These are phyloP conservation scores for Sminthurides aquaticus DNA, from an alignment of 2,888 invertebrate genomes.

Conservation along the genomic window DNA sequence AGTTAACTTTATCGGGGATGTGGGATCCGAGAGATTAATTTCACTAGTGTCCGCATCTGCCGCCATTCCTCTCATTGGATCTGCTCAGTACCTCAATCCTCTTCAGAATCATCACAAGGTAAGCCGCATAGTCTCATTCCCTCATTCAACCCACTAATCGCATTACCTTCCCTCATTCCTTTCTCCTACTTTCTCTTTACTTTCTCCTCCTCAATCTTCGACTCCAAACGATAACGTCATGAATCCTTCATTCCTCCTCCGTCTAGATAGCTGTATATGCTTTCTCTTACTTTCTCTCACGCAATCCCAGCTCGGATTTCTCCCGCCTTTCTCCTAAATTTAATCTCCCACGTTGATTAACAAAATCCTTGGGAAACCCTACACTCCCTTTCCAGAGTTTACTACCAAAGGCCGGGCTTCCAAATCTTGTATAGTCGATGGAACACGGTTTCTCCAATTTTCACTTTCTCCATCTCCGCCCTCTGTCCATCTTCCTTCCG, in stretches of 20 bases:
- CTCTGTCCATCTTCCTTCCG: too few relatives aligned
- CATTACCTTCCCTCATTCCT: constrained; percentile 10
- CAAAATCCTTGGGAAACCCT: too few relatives aligned
- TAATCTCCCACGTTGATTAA: background rate
- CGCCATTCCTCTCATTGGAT: constrained; percentile 36
- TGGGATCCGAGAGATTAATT: constrained; percentile 35
- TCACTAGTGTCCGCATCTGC: constrained; percentile 34
- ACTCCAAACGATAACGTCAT: too few relatives aligned
- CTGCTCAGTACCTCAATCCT: constrained; percentile 33
- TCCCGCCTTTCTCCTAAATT: background rate
- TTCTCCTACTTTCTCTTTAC: constrained; percentile 5
- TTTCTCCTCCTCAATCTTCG: background rate
- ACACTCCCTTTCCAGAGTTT: too few relatives aligned
- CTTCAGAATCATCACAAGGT: constrained; percentile 38
- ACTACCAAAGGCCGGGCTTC: too few relatives aligned
- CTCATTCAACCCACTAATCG: constrained; percentile 22
- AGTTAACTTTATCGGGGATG: constrained; percentile 36
- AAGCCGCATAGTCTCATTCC: constrained; percentile 24
- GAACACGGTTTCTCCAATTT: too few relatives aligned
- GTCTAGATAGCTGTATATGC: too few relatives aligned
- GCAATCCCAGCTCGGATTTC: too few relatives aligned
- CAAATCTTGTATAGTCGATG: too few relatives aligned
- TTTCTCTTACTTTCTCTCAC: too few relatives aligned
- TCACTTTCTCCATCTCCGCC: too few relatives aligned
- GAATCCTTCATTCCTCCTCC: too few relatives aligned